Evolutionary conservation across 2,113 vertebrate species (phyloP).

Genomic region (Todiramphus chloris): DNA sequence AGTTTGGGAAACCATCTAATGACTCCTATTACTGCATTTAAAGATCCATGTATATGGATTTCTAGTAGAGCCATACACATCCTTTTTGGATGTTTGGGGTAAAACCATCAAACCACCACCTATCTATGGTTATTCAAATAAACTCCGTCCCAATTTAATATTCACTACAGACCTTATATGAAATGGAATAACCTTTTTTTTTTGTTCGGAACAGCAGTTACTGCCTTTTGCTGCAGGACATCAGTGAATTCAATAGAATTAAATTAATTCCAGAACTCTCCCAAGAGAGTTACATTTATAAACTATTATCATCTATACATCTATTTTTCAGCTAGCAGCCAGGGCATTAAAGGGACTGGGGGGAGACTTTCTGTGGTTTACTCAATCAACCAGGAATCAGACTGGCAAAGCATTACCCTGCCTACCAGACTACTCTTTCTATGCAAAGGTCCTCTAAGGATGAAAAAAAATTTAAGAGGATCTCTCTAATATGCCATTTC

Average conservation of each 20-base stretch:
- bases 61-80: neutral
- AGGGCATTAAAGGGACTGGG: neutral
- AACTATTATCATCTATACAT: neutral
- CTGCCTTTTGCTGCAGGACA: neutral
- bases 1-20: neutral
- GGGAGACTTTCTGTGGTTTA: neutral
- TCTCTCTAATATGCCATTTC: slow-evolving; percentile 47
- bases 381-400: neutral
- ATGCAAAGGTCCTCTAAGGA: neutral
- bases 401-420: neutral
- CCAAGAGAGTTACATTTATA: neutral
- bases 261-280: neutral
- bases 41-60: neutral
- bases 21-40: neutral
- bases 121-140: neutral
- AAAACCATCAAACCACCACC: neutral
- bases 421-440: neutral
- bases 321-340: neutral
- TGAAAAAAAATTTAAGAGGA: neutral
- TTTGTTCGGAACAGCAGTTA: neutral
- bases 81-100: neutral
- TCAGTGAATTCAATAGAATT: neutral
- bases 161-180: neutral
- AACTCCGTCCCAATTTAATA: neutral
- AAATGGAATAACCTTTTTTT: neutral